Evolutionary conservation across 1,140 invertebrate species (phyloP).

Genomic region (Phocides pigmalion): DNA sequence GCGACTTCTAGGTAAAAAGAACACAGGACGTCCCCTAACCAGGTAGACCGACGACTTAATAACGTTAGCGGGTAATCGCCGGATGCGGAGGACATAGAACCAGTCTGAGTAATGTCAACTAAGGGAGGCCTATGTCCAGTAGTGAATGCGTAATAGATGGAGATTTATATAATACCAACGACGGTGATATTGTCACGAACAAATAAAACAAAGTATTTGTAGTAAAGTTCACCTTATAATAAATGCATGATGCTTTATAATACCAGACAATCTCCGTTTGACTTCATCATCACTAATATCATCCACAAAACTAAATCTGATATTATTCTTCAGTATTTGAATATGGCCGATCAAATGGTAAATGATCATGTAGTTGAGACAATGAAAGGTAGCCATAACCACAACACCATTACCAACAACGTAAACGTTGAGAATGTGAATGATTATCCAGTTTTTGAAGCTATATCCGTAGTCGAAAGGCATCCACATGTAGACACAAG

Average conservation of each 20-base stretch:
- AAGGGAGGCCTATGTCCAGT: no score
- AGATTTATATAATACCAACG: no score
- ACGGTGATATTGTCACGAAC: neutral
- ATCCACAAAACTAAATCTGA: conserved; percentile 38
- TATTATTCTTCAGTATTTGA: conserved; percentile 48
- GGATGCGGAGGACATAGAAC: no score
- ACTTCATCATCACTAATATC: conserved; percentile 39
- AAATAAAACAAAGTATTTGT: no score
- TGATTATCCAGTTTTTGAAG: conserved; percentile 41
- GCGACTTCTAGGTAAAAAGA: no score
- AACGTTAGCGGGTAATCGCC: no score
- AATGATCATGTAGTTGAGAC: conserved; percentile 46
- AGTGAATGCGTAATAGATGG: no score
- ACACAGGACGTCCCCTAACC: no score
- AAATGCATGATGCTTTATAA: conserved; percentile 56
- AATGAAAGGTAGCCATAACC: conserved; percentile 45
- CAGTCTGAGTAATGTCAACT: no score
- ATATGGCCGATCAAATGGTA: conserved; percentile 59
- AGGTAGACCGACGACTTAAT: no score
- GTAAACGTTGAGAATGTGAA: conserved; percentile 44
- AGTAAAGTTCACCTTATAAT: conserved; percentile 47
- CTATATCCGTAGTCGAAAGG: conserved; percentile 56
- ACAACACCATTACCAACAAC: conserved; percentile 33
- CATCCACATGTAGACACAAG: conserved; percentile 52
- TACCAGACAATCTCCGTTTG: conserved; percentile 37